Evolutionary conservation across 2,797 vertebrate genomes (phyloP), one percentile per base, ranked within the genome.

Genomic region (Octomys mimax): DNA sequence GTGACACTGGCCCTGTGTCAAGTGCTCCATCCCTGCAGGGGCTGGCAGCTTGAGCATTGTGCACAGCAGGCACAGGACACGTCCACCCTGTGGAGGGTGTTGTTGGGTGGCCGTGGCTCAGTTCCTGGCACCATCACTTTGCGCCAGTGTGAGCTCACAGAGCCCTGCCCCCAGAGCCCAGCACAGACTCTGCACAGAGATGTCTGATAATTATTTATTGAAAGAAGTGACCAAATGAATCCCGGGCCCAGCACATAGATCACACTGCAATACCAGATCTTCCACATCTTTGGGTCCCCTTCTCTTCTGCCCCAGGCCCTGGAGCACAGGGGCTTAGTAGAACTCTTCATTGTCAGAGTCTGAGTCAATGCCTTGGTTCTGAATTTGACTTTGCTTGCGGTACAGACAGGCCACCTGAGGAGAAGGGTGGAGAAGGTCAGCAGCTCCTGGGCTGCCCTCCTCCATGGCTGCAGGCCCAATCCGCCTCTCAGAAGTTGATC

Each of bases 301-400:
- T 16, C 1, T 6, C 28, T 18, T 3, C 9, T 31, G 13, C 57
- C n/a, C 79, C 62, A 79, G 62, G 36, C 16, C 87, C 49, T 9
- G 59, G 70, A 31, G 39, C 33, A 21, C 54, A 64, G n/a, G 10
- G 2, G 10, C 4, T 97, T 98, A 99, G 98, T 99, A 99, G 96
- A 99, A 99, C 83, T 99, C 99, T 93, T 99, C 99, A 4, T 0
- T 2, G 31, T 97, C 97, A 0, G 96, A 97, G 64, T 96, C 94
- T 0, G 59, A 31, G 85, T 94, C 97, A 8, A 99, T 98, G 7
- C 89, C 97, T 82, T 98, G 99, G 92, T 99, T 99, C 98, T 99
- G 99, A 93, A 99, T 99, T 98, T 99, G 99, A 97, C 99, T 99
- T 98, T 99, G 99, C 97, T 99, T 99, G 98, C 88, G 98, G 98